Base-by-base conservation (phyloP, 1,140 invertebrate genomes). In the Choristoneura fumiferana region DNA sequence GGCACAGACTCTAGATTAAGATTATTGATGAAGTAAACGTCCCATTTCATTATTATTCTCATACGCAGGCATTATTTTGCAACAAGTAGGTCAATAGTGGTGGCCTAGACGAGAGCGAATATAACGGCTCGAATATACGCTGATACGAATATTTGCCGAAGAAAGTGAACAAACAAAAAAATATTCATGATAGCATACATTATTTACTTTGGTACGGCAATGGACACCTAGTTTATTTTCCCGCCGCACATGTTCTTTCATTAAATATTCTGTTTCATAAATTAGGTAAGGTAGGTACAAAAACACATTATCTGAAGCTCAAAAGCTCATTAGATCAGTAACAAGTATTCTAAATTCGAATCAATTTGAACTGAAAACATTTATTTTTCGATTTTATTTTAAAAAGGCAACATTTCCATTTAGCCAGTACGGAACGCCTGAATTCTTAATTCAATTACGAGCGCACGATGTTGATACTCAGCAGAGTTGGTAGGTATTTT, bases 391-490 rank as follows among this genome's bases (percentile, higher is more conserved):
- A 29, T 3, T 29, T 29, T 29, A 29, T 29, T 29, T 29, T 29
- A 3, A 29, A 29, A 29, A 29, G 22, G 22, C 22, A 29, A 29
- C 22, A 29, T 29, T 29, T 29, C 60, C 57, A 61, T 65, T 66
- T 65, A 54, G 66, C 63, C 66, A 67, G 61, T 70, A 18, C 54
- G 63, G 18, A 63, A 58, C 56, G 61, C 60, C 62, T 58, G 54
- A 54, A 52, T 57, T 63, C 57, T 66, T 68, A 65, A 73, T 71
- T 76, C 55, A 60, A 69, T 75, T 67, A 68, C 40, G 58, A 45
- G 39, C 15, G 22, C 9, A 10, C 34, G 12, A 17, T 40, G 17
- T 57, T 59, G 34, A 59, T 66, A 60, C 54, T 67, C 53, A 38
- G 35, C 60, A 58, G 45, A 34, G 29, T 36, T 13, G 22, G 37